Percentiles rank a stretch among this genome's conserved stretches.
Conservation (phyloP, 2,113 vertebrate genomes). For the Macrotus californicus region DNA sequence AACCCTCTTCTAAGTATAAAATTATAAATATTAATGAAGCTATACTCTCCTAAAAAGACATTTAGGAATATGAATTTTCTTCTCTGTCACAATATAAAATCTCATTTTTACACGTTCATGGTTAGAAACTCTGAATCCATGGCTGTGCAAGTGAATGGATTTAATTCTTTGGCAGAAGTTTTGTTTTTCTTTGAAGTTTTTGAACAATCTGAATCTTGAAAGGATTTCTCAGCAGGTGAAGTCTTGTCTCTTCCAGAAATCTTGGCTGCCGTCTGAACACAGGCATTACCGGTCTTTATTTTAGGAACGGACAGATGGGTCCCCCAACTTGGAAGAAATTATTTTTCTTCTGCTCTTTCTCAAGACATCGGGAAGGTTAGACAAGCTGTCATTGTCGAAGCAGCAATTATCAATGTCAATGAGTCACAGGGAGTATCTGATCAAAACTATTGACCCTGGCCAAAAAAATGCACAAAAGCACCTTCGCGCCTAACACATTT, state of each 20-base stretch:
- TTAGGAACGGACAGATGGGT: not conserved
- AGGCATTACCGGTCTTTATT: not conserved
- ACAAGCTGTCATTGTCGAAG: not conserved
- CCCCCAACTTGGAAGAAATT: not conserved
- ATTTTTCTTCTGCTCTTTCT: not conserved
- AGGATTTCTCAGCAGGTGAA: not conserved
- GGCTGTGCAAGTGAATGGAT: rapidly evolving
- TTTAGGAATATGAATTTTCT: not conserved
- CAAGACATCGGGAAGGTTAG: not conserved
- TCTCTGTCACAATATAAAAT: not conserved
- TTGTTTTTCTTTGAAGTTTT: not conserved
- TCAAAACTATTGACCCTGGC: not conserved
- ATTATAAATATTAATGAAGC: not conserved
- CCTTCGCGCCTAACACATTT: rapidly evolving
- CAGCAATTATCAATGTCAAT: not conserved
- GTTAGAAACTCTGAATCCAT: not conserved
- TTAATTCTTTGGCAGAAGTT: not conserved
- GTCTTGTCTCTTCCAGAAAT: not conserved
- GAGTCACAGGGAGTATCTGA: not conserved
- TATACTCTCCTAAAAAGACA: not conserved
- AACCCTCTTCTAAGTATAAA: not conserved
- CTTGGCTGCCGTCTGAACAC: not conserved
- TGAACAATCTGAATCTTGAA: not conserved
- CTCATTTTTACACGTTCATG: not conserved
- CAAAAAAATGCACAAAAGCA: not conserved